A percentile compares a stretch with the other conserved stretches of the same genome.
Evolutionary conservation across 2,797 vertebrate genomes (phyloP).

Genomic region (Enteromius afrohamiltoni): DNA sequence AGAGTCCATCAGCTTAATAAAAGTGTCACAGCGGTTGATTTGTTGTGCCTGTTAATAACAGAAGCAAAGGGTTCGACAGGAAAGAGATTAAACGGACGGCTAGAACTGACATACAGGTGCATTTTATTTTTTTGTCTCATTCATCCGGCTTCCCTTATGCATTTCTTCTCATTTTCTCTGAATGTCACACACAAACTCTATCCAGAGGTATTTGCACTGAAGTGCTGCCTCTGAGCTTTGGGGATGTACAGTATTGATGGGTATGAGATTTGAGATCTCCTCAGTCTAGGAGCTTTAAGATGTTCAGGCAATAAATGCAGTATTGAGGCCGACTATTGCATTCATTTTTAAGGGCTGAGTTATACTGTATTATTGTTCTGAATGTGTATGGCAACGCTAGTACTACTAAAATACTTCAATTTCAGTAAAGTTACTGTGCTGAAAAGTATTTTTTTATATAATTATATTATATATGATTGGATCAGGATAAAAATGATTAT

Average conservation of each 20-base stretch:
- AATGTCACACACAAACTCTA: constrained; percentile 35
- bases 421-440: background rate
- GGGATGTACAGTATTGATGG: background rate
- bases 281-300: background rate
- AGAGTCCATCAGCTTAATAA: constrained; percentile 67
- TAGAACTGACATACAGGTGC: constrained; percentile 38
- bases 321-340: background rate
- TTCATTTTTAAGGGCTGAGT: constrained; percentile 13
- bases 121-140: constrained; percentile 27
- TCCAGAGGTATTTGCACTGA: constrained; percentile 37
- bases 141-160: constrained; percentile 19
- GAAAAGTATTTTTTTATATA: background rate
- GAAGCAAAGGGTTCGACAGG: constrained; percentile 33
- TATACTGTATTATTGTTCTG: background rate
- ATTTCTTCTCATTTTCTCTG: constrained; percentile 26
- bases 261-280: constrained; percentile 11
- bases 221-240: constrained; percentile 18
- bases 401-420: background rate
- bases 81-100: constrained; percentile 40
- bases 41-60: constrained; percentile 65
- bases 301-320: constrained; percentile 19
- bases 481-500: background rate
- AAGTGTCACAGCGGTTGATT: constrained; percentile 62
- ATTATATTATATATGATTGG: background rate
- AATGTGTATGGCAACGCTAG: background rate